Evolutionary conservation across 2,797 vertebrate species (phyloP).

Genomic region (Calcarius lapponicus): DNA sequence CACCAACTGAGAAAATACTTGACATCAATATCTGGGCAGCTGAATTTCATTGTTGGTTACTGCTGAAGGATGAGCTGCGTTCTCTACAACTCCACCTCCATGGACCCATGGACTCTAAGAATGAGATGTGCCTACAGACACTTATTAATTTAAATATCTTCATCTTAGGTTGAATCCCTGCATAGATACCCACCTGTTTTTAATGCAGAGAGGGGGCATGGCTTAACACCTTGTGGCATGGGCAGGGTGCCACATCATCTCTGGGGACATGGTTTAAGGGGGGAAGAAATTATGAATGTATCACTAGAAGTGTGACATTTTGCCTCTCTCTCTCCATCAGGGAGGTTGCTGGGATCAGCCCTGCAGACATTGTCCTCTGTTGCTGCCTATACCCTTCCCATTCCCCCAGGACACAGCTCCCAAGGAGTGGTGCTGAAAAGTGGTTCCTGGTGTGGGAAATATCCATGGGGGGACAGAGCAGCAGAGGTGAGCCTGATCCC

Average conservation of each 20-base stretch:
- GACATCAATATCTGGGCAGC: neutral
- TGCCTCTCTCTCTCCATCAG: neutral
- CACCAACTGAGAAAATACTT: neutral
- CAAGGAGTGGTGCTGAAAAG: neutral
- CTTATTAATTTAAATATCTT: neutral
- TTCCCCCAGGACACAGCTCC: neutral
- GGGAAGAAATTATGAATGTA: neutral
- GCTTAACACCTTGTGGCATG: neutral
- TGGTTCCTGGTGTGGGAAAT: neutral
- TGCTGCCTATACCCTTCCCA: neutral
- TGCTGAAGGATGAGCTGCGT: neutral
- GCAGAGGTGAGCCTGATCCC: neutral
- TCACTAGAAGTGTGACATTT: neutral
- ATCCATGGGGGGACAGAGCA: accelerated
- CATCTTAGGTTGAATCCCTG: neutral
- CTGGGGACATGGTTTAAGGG: accelerated
- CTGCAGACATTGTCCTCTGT: neutral
- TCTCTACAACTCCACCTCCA: neutral
- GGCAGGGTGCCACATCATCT: neutral
- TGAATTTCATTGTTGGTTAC: neutral
- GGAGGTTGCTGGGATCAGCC: accelerated
- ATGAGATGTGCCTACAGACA: neutral
- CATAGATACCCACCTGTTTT: neutral
- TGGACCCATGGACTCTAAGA: neutral
- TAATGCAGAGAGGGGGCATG: neutral